Evolutionary conservation across 2,113 vertebrate genomes (phyloP), one percentile per base, ranked within the genome.

Genomic region (Spilogale gracilis): DNA sequence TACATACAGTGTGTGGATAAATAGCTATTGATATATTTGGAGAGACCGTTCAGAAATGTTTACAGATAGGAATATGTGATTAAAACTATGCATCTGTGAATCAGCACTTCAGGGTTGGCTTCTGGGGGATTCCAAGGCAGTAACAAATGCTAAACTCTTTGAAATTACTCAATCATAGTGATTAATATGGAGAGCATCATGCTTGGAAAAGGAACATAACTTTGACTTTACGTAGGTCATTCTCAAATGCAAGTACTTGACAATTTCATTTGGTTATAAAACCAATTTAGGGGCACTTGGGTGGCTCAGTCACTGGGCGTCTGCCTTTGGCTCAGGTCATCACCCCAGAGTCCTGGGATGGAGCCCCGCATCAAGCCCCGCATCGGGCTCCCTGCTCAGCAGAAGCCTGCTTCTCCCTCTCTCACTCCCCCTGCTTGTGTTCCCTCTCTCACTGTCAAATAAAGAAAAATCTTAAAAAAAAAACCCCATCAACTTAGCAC

Each of bases 241-340:
- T 97, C 71, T 94, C 91, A 78, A 96, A 93, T 94, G 94, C 45
- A 88, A 96, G 83, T 94, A 79, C 67, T 86, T 89, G 80, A 48
- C n/a, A 67, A 84, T 89, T 94, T 97, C 23, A 81, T 89, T 89
- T 94, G n/a, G 80, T 93, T 86, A 79, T 80, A 91, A 96, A 95
- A 79, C 20, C 3, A 92, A 81, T 84, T 84, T 65, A 38, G 38
- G 38, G 38, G 38, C 38, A 38, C 38, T 38, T 38, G 38, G 38
- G 38, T 38, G 38, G 38, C 38, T 38, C 38, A 38, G 38, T 38
- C 38, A 38, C 38, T 38, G 38, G 38, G 38, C 38, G 38, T 38
- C 38, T 38, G 38, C 38, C 38, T 38, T 38, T 2, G 38, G 38
- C 38, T 38, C 38, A 38, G 38, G 38, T 38, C 38, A 38, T 38